Percentiles rank a stretch among this genome's conserved stretches.
Evolutionary conservation across 2,113 vertebrate species (phyloP).

Genomic region (Bos indicus): DNA sequence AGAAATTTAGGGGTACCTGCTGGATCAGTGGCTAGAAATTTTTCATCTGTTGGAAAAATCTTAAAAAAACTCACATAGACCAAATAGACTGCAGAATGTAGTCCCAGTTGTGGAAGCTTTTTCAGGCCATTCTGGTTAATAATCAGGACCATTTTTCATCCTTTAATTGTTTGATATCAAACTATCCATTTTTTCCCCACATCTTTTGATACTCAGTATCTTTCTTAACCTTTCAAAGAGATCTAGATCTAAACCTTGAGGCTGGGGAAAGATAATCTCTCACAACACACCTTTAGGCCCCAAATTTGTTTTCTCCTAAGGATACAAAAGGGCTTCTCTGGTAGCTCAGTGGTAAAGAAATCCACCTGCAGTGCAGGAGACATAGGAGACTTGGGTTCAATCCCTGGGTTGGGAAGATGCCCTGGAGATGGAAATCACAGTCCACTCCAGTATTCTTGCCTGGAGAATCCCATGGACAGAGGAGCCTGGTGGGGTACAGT

Average conservation of each 20-base stretch:
- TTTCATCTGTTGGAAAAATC: conserved; percentile 9
- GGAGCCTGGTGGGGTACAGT: too few relatives aligned
- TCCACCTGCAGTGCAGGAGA: too few relatives aligned
- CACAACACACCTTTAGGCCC: background rate
- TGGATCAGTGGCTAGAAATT: background rate
- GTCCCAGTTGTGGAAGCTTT: background rate
- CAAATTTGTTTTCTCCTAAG: background rate
- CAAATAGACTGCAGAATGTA: background rate
- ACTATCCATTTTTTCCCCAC: background rate
- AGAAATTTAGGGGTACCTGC: background rate
- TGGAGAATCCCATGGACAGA: too few relatives aligned
- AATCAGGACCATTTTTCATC: background rate
- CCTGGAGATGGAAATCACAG: too few relatives aligned
- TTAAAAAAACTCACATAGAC: background rate
- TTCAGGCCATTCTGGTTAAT: background rate
- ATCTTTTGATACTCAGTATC: background rate
- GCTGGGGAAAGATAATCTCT: background rate
- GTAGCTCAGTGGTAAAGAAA: too few relatives aligned
- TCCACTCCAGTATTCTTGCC: too few relatives aligned
- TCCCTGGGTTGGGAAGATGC: too few relatives aligned
- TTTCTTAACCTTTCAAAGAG: conserved; percentile 21
- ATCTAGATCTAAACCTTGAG: background rate
- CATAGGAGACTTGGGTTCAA: too few relatives aligned
- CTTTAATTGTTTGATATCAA: background rate
- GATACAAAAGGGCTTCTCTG: too few relatives aligned